Percentiles rank a stretch among this genome's conserved stretches.
Evolutionary conservation across 2,113 vertebrate genomes (phyloP).

Genomic region (Apodemus sylvaticus): DNA sequence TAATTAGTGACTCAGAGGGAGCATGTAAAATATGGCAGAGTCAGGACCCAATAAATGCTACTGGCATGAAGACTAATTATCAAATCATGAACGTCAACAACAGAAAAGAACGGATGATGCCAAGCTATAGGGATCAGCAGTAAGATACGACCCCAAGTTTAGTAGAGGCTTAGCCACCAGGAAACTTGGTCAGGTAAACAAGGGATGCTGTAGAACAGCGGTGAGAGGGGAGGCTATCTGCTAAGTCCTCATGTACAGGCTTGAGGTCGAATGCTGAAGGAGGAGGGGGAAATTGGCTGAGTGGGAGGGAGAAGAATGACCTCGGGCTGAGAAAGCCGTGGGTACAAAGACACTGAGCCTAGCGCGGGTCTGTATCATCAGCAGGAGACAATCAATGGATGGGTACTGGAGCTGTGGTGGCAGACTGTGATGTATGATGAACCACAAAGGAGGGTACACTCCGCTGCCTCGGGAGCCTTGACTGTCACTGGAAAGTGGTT

Average conservation of each 20-base stretch:
- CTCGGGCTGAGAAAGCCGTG: not conserved
- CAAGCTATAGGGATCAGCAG: not conserved
- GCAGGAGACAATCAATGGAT: not conserved
- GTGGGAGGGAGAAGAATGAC: not conserved
- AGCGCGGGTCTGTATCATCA: not conserved
- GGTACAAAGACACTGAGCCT: not conserved
- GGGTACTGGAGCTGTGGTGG: not conserved
- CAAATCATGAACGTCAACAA: not conserved
- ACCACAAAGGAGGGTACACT: not conserved
- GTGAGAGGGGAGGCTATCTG: not conserved
- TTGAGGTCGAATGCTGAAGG: not conserved
- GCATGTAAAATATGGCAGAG: not conserved
- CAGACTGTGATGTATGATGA: not conserved
- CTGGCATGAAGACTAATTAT: not conserved
- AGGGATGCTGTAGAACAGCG: not conserved
- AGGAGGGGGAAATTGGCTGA: not conserved
- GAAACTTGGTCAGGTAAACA: not conserved
- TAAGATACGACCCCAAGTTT: not conserved
- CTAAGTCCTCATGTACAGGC: not conserved
- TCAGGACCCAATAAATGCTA: not conserved
- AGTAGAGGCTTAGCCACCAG: not conserved
- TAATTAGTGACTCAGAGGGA: not conserved
- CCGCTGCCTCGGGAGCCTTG: not conserved
- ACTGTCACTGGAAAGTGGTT: not conserved
- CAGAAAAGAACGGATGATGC: not conserved